Percentiles rank a stretch among this genome's conserved stretches.
Evolutionary conservation across 1,140 invertebrate species (phyloP).

Genomic region (Myzus persicae): DNA sequence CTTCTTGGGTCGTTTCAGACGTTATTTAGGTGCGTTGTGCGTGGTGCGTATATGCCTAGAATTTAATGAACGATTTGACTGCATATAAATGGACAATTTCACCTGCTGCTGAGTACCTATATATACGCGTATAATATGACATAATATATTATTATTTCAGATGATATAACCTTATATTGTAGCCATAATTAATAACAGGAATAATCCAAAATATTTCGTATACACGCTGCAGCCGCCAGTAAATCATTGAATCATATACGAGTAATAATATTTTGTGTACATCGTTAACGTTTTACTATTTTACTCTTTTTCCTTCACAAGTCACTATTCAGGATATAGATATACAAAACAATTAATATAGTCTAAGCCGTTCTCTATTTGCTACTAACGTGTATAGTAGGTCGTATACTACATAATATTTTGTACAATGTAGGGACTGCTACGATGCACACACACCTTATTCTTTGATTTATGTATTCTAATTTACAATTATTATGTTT

Average conservation of each 20-base stretch:
- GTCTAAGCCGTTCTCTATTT: no score
- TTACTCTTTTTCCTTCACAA: no score
- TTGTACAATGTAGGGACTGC: no score
- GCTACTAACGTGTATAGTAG: no score
- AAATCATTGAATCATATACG: not conserved
- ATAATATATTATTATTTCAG: not conserved
- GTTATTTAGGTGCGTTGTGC: not conserved
- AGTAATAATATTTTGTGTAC: not conserved
- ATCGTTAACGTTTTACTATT: not conserved
- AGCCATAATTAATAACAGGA: not conserved
- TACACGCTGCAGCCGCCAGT: not conserved
- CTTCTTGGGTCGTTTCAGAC: not conserved
- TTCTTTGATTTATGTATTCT: no score
- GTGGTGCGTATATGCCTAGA: not conserved
- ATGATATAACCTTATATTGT: not conserved
- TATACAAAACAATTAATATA: no score
- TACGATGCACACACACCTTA: no score
- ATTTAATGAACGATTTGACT: constrained; percentile 11
- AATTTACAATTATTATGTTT: no score
- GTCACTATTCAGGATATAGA: no score
- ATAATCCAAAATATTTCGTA: not conserved
- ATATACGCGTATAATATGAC: not conserved
- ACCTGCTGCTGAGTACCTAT: not conserved
- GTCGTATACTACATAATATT: no score
- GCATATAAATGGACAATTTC: constrained; percentile 14